phyloP scores from a whole-genome alignment of 2,113 vertebrate genomes.

The Delphinus delphis region DNA sequence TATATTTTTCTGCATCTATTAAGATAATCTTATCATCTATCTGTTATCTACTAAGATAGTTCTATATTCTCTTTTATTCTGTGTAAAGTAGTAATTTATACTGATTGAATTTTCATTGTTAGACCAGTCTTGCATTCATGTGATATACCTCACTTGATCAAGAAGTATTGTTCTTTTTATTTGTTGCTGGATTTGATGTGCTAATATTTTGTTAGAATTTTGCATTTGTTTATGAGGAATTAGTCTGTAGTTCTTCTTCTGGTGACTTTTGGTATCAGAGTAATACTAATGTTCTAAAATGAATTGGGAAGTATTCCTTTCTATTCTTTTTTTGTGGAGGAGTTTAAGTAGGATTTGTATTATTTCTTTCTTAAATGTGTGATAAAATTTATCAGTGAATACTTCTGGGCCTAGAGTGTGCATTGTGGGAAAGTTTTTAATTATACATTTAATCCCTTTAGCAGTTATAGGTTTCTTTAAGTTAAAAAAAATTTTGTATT shows the following conservation, averaged over 20 bases:
- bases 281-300: background rate
- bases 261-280: background rate
- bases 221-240: background rate
- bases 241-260: background rate
- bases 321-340: background rate
- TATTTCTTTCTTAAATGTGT: slow-evolving; percentile 9
- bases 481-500: background rate
- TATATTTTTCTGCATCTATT: background rate
- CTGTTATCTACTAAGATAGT: background rate
- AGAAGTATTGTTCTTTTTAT: background rate
- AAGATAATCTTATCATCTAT: background rate
- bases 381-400: background rate
- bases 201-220: background rate
- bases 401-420: background rate
- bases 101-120: background rate
- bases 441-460: background rate
- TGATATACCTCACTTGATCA: background rate
- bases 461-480: background rate
- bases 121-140: background rate
- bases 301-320: background rate
- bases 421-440: background rate
- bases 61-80: background rate
- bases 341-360: background rate
- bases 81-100: background rate
- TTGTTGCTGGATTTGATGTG: background rate